Base-by-base conservation (phyloP, 1,140 invertebrate genomes). In the Meloidogyne floridensis region DNA sequence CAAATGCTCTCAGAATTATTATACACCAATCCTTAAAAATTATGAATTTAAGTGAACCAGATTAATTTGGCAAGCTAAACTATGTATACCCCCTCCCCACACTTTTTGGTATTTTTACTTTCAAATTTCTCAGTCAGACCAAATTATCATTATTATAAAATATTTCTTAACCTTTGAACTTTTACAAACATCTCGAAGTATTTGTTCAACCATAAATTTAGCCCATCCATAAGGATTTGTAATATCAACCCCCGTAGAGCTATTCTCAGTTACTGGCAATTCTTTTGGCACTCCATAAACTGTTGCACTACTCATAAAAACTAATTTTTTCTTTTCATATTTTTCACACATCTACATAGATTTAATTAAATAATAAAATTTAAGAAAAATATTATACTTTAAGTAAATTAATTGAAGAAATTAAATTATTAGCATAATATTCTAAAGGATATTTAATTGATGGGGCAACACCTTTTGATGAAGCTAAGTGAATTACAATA, bases 381-480 rank as follows among this genome's bases (percentile, higher is more conserved):
- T 11, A 10, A 11, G 3, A 15, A 59, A 15, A 15, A 59, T 59
- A 15, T n/a, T 5, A 15, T 65, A 65, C 59, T 65, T 65, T 65
- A 65, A 65, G 59, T 65, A 65, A 18, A 65, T 65, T 65, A n/a
- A 65, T 65, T 65, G 59, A 65, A 65, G 59, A 65, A 65, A 65
- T 65, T 65, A 65, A 65, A 65, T 65, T 65, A 65, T 65, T 65
- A 65, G 59, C 59, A 65, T 65, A 65, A 65, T 65, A 65, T 65
- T 65, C 59, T 65, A 65, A 65, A n/a, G 59, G 59, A n/a, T n/a
- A n/a, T 65, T 65, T 6, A 65, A 65, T 65, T 65, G 59, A 65
- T n/a, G 59, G 59, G 5, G 59, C 59, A 65, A 65, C 59, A 65
- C 59, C 59, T 18, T 65, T 65, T n/a, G 59, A 65, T n/a, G 59